Evolutionary conservation across 2,888 invertebrate genomes (phyloP).

Genomic region (Periphyllus acericola): DNA sequence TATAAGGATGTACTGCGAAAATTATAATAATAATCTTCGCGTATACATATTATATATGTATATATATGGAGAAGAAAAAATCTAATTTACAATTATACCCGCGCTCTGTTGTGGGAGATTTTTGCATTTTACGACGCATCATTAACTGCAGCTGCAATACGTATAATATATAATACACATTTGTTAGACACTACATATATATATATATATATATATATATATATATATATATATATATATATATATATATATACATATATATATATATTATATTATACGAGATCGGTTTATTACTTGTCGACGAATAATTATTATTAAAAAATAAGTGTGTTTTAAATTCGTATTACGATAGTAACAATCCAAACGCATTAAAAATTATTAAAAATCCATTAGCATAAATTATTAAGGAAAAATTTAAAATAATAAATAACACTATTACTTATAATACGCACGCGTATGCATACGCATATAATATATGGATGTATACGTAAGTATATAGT

Average conservation of each 20-base stretch:
- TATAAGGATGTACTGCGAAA: neutral
- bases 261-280: neutral
- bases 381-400: conserved; percentile 52
- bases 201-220: no score
- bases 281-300: conserved; percentile 21
- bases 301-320: neutral
- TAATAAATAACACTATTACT: conserved; percentile 21
- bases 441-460: no score
- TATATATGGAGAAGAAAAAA: neutral
- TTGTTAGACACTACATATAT: no score
- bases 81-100: neutral
- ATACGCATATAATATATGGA: neutral
- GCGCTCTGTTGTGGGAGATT: neutral
- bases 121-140: conserved; percentile 2
- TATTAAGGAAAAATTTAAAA: neutral
- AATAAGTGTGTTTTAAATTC: conserved; percentile 27
- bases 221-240: no score
- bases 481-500: neutral
- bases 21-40: neutral
- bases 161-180: neutral
- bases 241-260: no score
- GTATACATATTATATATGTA: neutral
- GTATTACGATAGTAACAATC: neutral
- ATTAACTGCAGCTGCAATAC: neutral
- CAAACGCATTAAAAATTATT: conserved; percentile 36